Evolutionary conservation across 2,113 vertebrate species (phyloP).

Genomic region (Rhineura floridana): DNA sequence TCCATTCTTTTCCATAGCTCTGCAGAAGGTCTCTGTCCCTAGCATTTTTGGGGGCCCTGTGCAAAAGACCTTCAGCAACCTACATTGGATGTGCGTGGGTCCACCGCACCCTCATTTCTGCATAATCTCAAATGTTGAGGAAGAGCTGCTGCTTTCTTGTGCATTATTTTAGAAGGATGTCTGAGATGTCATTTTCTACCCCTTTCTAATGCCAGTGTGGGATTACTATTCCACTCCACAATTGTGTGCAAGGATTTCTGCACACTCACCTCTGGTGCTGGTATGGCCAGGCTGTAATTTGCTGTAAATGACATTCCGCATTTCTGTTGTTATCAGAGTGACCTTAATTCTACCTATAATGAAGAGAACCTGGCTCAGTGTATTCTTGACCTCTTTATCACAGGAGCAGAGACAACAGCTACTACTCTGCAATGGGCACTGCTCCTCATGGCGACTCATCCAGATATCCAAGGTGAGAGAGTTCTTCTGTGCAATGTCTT

Average conservation of each 20-base stretch:
- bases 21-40: too few species aligned
- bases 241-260: background rate
- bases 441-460: constrained; percentile 10
- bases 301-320: background rate
- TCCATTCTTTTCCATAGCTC: too few species aligned
- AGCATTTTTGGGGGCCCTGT: too few species aligned
- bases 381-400: background rate
- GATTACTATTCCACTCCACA: background rate
- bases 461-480: constrained; percentile 21
- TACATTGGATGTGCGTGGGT: too few species aligned
- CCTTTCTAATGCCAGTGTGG: too few species aligned
- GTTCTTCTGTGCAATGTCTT: too few species aligned
- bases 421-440: constrained; percentile 1
- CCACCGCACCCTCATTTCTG: too few species aligned
- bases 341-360: background rate
- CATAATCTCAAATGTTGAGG: too few species aligned
- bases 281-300: background rate
- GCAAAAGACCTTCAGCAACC: too few species aligned
- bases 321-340: background rate
- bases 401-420: background rate
- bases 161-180: too few species aligned
- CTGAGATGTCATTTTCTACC: too few species aligned
- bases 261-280: background rate
- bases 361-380: constrained; percentile 4
- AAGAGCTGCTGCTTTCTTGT: too few species aligned